Conservation (phyloP, 2,113 vertebrate species). For the Pygoscelis antarcticus region DNA sequence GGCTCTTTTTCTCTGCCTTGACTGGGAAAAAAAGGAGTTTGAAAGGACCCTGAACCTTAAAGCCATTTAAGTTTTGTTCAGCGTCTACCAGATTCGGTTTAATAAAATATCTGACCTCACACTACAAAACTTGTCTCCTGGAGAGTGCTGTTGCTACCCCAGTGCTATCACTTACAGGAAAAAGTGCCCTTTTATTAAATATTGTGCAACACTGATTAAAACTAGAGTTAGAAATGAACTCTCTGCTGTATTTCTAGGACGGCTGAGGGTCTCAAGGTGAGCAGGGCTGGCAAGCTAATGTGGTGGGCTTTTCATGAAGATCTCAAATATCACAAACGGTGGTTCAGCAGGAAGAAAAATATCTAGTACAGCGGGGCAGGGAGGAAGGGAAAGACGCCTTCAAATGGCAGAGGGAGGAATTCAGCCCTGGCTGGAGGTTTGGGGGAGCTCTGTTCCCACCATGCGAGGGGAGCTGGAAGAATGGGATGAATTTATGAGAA, state of each 20-base stretch:
- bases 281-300: background rate
- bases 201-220: background rate
- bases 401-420: background rate
- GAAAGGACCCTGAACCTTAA: background rate
- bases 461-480: background rate
- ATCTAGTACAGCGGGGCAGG: background rate
- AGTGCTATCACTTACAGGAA: background rate
- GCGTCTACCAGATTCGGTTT: fast-evolving
- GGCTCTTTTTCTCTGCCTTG: background rate
- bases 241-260: background rate
- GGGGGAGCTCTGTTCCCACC: background rate
- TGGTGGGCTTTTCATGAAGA: background rate
- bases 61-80: background rate
- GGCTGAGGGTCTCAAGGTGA: background rate
- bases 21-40: background rate
- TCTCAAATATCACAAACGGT: background rate
- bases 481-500: background rate
- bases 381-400: background rate
- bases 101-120: background rate
- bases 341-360: background rate
- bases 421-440: background rate
- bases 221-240: background rate
- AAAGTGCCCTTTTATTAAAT: background rate
- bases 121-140: background rate
- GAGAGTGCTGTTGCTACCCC: background rate